Evolutionary conservation across 2,797 vertebrate genomes (phyloP).

Genomic region (Chromis chromis): DNA sequence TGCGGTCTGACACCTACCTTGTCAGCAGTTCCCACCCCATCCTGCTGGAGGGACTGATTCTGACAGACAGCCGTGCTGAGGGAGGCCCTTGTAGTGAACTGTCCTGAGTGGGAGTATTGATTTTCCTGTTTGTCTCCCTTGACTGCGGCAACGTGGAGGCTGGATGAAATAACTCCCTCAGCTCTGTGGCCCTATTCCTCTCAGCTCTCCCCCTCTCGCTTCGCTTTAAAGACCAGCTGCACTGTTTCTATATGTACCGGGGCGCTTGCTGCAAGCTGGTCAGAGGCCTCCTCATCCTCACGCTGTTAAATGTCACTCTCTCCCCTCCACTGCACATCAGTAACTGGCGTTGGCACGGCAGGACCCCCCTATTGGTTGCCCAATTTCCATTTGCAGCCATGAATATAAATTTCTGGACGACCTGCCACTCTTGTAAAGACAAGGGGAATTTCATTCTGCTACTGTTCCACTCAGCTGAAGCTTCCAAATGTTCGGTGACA

Average conservation of each 20-base stretch:
- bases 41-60: conserved; percentile 72
- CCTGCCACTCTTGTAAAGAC: conserved; percentile 62
- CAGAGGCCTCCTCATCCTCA: conserved; percentile 47
- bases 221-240: conserved; percentile 39
- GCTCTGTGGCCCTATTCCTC: conserved; percentile 42
- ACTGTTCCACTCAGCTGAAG: conserved; percentile 37
- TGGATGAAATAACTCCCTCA: conserved; percentile 68
- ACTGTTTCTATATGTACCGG: conserved; percentile 44
- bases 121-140: conserved; percentile 80
- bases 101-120: conserved; percentile 82
- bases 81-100: conserved; percentile 79
- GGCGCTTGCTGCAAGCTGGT: conserved; percentile 51
- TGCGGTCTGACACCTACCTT: conserved; percentile 78
- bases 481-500: conserved; percentile 59
- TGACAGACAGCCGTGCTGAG: conserved; percentile 79
- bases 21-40: conserved; percentile 78
- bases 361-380: conserved; percentile 65
- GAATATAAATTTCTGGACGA: conserved; percentile 74
- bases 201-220: conserved; percentile 21
- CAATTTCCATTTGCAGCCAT: conserved; percentile 71
- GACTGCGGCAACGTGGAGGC: conserved; percentile 71
- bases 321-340: conserved; percentile 68
- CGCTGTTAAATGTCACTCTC: conserved; percentile 78
- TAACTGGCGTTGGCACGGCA: conserved; percentile 64
- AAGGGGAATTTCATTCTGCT: conserved; percentile 51